Evolutionary conservation across 2,888 invertebrate species (phyloP).

Genomic region (Poecilus cupreus): DNA sequence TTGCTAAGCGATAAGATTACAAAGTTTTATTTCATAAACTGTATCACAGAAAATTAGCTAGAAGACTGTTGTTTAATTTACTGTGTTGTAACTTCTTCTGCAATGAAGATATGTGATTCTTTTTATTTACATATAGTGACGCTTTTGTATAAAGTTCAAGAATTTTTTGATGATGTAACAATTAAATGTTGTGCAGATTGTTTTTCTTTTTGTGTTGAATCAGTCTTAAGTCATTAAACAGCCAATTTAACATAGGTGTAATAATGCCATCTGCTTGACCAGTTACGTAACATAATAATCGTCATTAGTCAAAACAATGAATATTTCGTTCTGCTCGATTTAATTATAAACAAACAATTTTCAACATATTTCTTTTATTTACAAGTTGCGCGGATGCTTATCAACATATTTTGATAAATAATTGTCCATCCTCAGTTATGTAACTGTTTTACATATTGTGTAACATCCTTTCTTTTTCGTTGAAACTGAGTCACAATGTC

Average conservation of each 20-base stretch:
- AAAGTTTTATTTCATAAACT: background rate
- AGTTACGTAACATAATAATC: background rate
- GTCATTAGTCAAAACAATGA: background rate
- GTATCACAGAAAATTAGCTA: background rate
- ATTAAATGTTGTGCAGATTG: slow-evolving; percentile 5
- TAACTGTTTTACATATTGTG: slow-evolving; percentile 17
- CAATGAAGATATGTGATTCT: background rate
- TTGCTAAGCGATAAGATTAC: slow-evolving; percentile 14
- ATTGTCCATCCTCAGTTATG: slow-evolving; percentile 1
- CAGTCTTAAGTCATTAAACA: slow-evolving; percentile 1
- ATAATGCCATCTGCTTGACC: background rate
- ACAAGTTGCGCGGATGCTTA: background rate
- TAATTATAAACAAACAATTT: no score
- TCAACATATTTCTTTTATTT: background rate
- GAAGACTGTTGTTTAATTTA: slow-evolving; percentile 11
- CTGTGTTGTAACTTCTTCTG: background rate
- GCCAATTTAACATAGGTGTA: slow-evolving; percentile 20
- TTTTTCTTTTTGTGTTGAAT: slow-evolving; percentile 17
- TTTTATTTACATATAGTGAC: background rate
- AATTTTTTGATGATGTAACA: slow-evolving; percentile 16
- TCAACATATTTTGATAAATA: slow-evolving; percentile 4
- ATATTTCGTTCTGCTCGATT: no score
- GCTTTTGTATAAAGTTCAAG: slow-evolving; percentile 22
- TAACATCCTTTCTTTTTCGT: slow-evolving; percentile 16
- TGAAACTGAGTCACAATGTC: background rate